Evolutionary conservation across 2,888 invertebrate genomes (phyloP), one percentile per base, ranked within the genome.

Genomic region (Anoplius nigerrimus): DNA sequence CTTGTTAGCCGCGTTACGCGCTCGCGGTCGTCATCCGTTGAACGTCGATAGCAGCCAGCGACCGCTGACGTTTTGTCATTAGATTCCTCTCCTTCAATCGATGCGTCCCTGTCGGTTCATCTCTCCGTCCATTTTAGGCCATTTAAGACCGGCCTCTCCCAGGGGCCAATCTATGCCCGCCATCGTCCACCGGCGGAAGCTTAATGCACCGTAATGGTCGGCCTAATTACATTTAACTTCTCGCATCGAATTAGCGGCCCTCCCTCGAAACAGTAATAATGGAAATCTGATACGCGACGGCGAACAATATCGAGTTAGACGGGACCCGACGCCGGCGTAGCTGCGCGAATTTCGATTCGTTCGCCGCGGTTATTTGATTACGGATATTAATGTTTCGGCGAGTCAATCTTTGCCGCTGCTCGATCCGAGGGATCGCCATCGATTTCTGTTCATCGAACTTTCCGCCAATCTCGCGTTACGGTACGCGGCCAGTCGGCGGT

Each of bases 171-270:
- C 53, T 53, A 16, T 21, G 15, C 27, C n/a, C 11, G 13, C 11
- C n/a, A 42, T 18, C 58, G 16, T 43, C 21, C 53, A 55, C 54
- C 56, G 63, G 68, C 55, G 60, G 42, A 51, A 60, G 56, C 59
- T 62, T 71, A 74, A 66, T 71, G 71, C 70, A 72, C 64, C 65
- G 62, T 72, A 62, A 74, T 74, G 64, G 74, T 59, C 65, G 67
- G 20, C 51, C 57, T 70, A 74, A 72, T 72, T 62, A 65, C 66
- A 53, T 75, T 73, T 65, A 66, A 69, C 69, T 66, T 66, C 66
- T 62, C 56, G 61, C 59, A 57, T 68, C 61, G 57, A 65, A 72
- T 74, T 72, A 69, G 66, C 61, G 53, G n/a, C 27, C 27, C 71
- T 45, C 43, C 16, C 60, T 54, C 58, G 60, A 22, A 66, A 69